Conservation (phyloP, 2,113 vertebrate genomes). For the Plestiodon gilberti region DNA sequence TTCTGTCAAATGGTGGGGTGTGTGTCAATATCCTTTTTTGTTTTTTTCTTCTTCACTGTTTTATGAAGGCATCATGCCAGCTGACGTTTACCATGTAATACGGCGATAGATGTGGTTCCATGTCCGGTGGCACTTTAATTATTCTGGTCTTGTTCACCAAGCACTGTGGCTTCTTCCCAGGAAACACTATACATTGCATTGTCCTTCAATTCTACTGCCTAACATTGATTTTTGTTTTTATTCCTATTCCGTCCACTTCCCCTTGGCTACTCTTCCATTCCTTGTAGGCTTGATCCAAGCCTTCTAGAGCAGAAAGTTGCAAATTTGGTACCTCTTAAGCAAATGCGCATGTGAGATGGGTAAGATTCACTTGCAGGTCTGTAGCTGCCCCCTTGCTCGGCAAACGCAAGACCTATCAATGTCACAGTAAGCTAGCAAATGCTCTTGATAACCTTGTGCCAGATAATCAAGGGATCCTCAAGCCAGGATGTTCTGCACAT, state of each 20-base stretch:
- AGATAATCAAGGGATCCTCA: conserved; percentile 8
- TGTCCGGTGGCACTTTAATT: background rate
- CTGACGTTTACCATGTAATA: background rate
- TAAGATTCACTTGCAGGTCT: conserved; percentile 41
- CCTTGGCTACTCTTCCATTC: conserved; percentile 18
- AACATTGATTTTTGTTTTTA: background rate
- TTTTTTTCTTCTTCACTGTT: background rate
- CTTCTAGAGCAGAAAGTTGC: conserved; percentile 13
- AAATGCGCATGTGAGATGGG: background rate
- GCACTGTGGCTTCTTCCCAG: background rate
- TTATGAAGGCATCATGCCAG: background rate
- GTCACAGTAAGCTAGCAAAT: conserved; percentile 3
- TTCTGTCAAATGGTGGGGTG: background rate
- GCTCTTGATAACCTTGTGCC: background rate
- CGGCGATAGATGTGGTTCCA: background rate
- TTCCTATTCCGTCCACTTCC: background rate
- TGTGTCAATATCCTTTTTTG: background rate
- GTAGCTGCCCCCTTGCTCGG: conserved; percentile 34
- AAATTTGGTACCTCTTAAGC: background rate
- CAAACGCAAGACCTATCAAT: conserved; percentile 25
- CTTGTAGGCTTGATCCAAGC: conserved; percentile 31
- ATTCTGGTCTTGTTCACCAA: background rate
- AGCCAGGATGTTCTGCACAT: conserved; percentile 6
- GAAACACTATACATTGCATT: background rate
- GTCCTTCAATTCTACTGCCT: background rate